Evolutionary conservation across 2,888 invertebrate genomes (phyloP).

Genomic region (Clitarchus hookeri): DNA sequence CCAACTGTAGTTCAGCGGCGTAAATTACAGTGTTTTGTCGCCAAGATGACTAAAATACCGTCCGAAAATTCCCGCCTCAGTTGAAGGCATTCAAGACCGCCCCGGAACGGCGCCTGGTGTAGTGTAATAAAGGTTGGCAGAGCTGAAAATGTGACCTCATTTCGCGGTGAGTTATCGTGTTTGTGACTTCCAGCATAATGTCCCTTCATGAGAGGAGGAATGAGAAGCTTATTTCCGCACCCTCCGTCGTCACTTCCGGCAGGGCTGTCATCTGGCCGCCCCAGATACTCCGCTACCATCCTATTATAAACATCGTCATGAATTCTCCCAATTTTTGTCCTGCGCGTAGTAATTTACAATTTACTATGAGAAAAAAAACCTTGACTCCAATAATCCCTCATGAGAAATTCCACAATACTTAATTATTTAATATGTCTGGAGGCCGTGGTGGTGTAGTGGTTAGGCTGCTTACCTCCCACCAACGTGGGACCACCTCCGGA

Average conservation of each 20-base stretch:
- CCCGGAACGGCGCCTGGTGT: background rate
- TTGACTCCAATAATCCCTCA: too few species aligned
- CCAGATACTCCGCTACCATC: background rate
- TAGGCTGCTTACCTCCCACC: background rate
- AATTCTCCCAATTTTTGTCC: background rate
- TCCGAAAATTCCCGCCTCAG: background rate
- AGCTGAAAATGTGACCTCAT: conserved; percentile 21
- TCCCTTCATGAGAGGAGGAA: background rate
- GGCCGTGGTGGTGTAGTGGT: background rate
- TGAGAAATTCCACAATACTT: background rate
- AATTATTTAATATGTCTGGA: background rate
- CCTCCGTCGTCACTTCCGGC: background rate
- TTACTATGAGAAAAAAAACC: too few species aligned
- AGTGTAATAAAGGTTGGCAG: conserved; percentile 20
- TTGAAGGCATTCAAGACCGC: background rate
- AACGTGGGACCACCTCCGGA: background rate
- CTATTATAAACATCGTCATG: background rate
- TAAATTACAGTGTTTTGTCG: too few species aligned
- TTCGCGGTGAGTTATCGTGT: conserved; percentile 6
- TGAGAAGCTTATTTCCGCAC: too few species aligned
- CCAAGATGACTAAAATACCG: background rate
- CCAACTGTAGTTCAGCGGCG: too few species aligned
- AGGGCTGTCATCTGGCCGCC: background rate
- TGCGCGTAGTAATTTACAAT: background rate
- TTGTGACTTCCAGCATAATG: conserved; percentile 8